Evolutionary conservation across 2,113 vertebrate species (phyloP).

Genomic region (Orthonyx spaldingii): DNA sequence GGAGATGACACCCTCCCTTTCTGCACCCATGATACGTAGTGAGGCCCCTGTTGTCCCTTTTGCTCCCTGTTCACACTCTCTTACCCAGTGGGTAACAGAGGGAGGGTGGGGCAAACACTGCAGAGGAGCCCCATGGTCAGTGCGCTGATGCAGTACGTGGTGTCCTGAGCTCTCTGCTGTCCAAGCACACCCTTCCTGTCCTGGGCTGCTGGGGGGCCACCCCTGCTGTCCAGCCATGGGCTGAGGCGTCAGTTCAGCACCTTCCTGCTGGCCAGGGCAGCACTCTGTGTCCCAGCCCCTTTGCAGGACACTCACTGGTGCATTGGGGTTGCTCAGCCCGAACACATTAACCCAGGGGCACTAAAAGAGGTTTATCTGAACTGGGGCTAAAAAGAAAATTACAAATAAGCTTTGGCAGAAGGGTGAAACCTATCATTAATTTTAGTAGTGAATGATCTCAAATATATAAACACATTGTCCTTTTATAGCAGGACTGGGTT

Average conservation of each 20-base stretch:
- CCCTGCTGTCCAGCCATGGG: not conserved
- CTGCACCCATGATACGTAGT: rapidly evolving
- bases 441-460: not conserved
- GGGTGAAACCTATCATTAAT: not conserved
- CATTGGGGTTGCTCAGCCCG: not conserved
- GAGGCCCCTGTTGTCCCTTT: not conserved
- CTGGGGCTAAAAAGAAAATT: not conserved
- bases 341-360: not conserved
- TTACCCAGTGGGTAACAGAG: not conserved
- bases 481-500: not conserved
- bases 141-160: rapidly evolving
- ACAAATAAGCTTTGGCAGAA: not conserved
- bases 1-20: not conserved
- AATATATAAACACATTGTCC: not conserved
- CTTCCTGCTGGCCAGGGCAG: not conserved
- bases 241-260: not conserved
- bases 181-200: not conserved
- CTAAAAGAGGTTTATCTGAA: not conserved
- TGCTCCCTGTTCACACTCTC: not conserved
- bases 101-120: rapidly evolving
- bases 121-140: not conserved
- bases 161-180: not conserved
- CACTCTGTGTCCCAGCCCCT: not conserved
- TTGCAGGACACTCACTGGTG: not conserved
- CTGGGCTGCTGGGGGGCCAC: not conserved